Base-by-base conservation (phyloP, 2,113 vertebrate genomes). In the Grammomys surdaster region DNA sequence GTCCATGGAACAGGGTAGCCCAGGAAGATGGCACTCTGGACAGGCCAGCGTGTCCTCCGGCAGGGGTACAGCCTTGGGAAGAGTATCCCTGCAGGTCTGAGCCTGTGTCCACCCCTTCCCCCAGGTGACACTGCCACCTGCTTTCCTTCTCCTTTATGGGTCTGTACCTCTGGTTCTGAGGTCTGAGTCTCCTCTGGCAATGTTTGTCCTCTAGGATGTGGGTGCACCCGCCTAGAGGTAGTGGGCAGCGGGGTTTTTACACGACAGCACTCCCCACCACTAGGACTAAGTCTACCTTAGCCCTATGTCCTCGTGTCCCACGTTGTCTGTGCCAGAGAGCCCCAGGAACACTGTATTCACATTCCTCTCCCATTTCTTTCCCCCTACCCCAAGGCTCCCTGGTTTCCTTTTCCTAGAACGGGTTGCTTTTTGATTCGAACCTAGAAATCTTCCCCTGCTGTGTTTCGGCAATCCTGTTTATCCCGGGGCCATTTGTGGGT, bases 31-130 rank as follows among this genome's bases (percentile, higher is more conserved):
- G 7, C 7, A 4, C 0, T 78, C 26, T 73, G 65, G 46, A 33
- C 17, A 6, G 75, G 91, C 85, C 87, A 16, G 7, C 1, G 80
- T 22, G 22, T 58, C 56, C 72, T 56, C 24, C 5, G 14, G 10
- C 2, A 31, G 3, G 36, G 75, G 19, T 46, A 88, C 3, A 19
- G 43, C 77, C 9, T 0, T 0, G 51, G 58, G 12, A 33, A 0
- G 22, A 10, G 28, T 8, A 0, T 43, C 76, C 12, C 33, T 7
- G 14, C 0, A 3, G 43, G 0, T 9, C 40, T 22, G 20, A 0
- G 4, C 40, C 22, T 24, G 5, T 20, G 7, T 36, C 16, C 40
- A 46, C 65, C 58, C 81, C 36, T 82, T 40, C n/a, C 3, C 20
- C 20, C 1, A 46, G 4, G 13, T 3, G 65, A 56, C 73, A 14